A percentile compares a stretch with the other conserved stretches of the same genome.
Conservation (phyloP, 2,113 vertebrate species). For the Vulpes vulpes region DNA sequence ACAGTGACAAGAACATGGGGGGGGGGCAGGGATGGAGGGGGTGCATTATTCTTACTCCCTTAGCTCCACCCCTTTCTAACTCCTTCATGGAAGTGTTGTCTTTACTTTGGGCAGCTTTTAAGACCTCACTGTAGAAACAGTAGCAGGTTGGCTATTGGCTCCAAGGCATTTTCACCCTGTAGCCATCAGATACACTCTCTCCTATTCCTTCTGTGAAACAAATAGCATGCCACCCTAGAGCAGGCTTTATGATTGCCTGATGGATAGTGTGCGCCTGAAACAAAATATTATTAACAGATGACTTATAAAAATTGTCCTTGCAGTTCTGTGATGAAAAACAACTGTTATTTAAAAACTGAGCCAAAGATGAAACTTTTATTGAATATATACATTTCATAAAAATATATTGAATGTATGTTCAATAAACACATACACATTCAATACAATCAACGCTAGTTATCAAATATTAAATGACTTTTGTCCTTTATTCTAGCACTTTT, state of each 20-base stretch:
- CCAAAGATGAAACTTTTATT: not conserved
- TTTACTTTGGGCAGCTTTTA: not conserved
- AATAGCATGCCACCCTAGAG: not conserved
- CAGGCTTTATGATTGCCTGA: not conserved
- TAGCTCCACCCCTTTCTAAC: accelerated
- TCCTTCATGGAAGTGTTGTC: not conserved
- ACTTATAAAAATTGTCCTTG: not conserved
- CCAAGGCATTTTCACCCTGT: not conserved
- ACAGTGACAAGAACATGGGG: not conserved
- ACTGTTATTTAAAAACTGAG: not conserved
- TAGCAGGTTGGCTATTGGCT: not conserved
- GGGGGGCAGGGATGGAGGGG: not conserved
- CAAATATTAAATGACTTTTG: not conserved
- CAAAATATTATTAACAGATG: conserved; percentile 29
- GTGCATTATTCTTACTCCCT: not conserved
- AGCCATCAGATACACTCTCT: not conserved
- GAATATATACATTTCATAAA: not conserved
- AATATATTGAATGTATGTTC: not conserved
- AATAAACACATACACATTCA: not conserved
- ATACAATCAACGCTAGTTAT: not conserved
- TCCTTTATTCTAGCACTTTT: not conserved
- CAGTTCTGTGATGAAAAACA: not conserved
- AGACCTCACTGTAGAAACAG: not conserved
- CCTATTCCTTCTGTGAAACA: not conserved
- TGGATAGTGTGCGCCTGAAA: not conserved